Conservation (phyloP, 2,113 vertebrate species). For the Motacilla alba region DNA sequence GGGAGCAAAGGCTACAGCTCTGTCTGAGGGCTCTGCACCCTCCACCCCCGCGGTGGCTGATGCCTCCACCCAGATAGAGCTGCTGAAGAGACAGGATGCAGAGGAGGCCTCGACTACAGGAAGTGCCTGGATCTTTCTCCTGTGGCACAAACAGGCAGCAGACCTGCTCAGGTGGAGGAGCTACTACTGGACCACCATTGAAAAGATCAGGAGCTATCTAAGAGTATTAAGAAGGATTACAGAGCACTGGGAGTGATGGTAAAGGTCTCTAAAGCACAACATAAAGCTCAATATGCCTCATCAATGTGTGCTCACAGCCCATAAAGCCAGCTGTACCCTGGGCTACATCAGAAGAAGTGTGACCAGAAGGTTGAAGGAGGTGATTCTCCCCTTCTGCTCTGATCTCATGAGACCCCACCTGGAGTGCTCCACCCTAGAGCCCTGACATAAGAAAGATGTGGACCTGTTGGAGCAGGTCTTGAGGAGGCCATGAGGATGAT, state of each 20-base stretch:
- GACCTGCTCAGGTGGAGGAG: not conserved
- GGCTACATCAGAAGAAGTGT: not conserved
- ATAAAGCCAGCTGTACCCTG: not conserved
- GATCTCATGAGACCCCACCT: not conserved
- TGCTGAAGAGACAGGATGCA: not conserved
- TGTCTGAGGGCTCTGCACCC: fast-evolving
- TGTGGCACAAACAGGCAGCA: not conserved
- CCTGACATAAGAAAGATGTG: not conserved
- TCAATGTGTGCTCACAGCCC: not conserved
- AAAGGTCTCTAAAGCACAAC: not conserved
- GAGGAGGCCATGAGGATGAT: not conserved
- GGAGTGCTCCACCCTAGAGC: not conserved
- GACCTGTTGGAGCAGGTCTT: not conserved
- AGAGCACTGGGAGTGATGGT: not conserved
- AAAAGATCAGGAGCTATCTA: not conserved
- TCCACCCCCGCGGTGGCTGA: fast-evolving
- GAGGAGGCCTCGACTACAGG: fast-evolving
- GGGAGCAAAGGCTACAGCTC: not conserved
- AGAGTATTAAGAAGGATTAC: not conserved
- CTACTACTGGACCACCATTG: not conserved
- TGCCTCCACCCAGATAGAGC: not conserved
- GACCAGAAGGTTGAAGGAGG: not conserved
- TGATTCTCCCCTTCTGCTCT: not conserved
- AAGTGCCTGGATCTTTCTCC: not conserved
- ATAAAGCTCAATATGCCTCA: not conserved